phyloP scores from a whole-genome alignment of 2,888 invertebrate genomes.

The Idaea dimidiata region DNA sequence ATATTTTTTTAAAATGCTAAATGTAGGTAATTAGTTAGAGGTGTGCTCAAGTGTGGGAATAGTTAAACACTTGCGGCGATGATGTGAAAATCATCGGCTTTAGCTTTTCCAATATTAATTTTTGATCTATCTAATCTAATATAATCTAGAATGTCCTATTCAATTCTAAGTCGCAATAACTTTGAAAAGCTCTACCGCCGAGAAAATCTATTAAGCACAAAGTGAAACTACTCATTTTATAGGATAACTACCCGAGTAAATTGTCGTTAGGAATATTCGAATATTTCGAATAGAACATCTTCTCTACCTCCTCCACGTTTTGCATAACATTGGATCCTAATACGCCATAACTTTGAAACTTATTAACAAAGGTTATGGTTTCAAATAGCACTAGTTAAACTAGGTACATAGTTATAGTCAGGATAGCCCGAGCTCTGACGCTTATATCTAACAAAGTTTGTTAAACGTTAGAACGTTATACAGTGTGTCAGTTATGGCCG shows the following conservation, averaged over 20 bases:
- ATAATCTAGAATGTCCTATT: background rate
- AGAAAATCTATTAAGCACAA: background rate
- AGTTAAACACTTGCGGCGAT: too few species aligned
- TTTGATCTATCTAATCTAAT: too few species aligned
- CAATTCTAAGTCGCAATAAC: background rate
- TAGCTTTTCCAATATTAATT: too few species aligned
- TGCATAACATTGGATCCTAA: background rate
- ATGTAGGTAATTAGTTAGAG: too few species aligned
- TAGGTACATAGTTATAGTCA: background rate
- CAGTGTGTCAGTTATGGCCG: background rate
- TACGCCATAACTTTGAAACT: background rate
- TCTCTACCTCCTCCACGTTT: background rate
- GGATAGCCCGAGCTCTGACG: background rate
- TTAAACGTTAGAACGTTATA: background rate
- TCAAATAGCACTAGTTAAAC: background rate
- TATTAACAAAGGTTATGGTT: conserved; percentile 1
- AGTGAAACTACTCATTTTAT: background rate
- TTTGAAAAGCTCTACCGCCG: too few species aligned
- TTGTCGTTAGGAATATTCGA: conserved; percentile 1
- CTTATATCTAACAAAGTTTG: background rate
- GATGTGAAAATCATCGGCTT: too few species aligned
- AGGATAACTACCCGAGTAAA: background rate
- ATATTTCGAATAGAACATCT: background rate
- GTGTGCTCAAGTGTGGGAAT: too few species aligned
- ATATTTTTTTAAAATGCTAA: too few species aligned